Evolutionary conservation across 2,797 vertebrate species (phyloP).

Genomic region (Anas flavirostris): DNA sequence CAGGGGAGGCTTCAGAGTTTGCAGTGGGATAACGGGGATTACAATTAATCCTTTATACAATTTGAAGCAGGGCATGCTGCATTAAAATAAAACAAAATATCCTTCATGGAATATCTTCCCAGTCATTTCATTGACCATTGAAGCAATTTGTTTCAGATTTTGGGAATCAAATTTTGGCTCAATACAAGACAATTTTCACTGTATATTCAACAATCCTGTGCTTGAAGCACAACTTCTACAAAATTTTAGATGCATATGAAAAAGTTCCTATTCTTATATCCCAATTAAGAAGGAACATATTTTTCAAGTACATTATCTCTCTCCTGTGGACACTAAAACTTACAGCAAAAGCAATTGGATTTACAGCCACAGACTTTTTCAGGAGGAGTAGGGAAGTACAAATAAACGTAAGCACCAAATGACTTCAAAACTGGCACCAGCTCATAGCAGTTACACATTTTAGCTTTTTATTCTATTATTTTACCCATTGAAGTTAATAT

Average conservation of each 20-base stretch:
- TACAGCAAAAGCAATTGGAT: not conserved
- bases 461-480: not conserved
- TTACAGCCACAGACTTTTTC: not conserved
- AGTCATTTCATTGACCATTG: not conserved
- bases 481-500: not conserved
- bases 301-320: conserved; percentile 1
- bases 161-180: not conserved
- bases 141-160: not conserved
- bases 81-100: not conserved
- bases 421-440: not conserved
- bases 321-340: not conserved
- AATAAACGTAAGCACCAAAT: not conserved
- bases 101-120: not conserved
- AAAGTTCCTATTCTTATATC: not conserved
- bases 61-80: not conserved
- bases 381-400: not conserved
- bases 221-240: not conserved
- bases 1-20: not conserved
- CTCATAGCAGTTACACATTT: not conserved
- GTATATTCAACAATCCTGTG: not conserved
- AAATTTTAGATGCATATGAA: not conserved
- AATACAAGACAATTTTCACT: not conserved
- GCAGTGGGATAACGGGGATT: not conserved
- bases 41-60: not conserved
- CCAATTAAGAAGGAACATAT: not conserved